Percentiles rank a stretch among this genome's conserved stretches.
Evolutionary conservation across 2,113 vertebrate species (phyloP).

Genomic region (Rhizomys pruinosus): DNA sequence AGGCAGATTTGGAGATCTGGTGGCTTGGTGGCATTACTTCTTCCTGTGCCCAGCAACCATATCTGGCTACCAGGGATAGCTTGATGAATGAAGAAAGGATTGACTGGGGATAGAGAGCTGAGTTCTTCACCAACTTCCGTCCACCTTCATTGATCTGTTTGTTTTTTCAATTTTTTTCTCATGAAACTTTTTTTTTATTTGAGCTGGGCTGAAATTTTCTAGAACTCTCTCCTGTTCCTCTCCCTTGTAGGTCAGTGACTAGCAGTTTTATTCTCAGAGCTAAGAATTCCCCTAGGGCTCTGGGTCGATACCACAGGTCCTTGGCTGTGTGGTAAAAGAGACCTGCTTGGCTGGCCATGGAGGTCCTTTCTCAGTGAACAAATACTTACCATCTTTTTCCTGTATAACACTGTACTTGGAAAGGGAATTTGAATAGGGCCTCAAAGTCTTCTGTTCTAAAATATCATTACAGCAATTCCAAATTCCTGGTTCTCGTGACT

Average conservation of each 20-base stretch:
- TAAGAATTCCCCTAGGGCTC: background rate
- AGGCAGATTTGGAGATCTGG: background rate
- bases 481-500: constrained; percentile 3
- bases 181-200: background rate
- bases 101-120: background rate
- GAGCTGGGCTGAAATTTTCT: background rate
- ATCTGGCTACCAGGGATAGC: background rate
- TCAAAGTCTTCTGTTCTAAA: constrained; percentile 40
- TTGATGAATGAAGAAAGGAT: background rate
- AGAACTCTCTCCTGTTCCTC: background rate
- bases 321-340: background rate
- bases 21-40: background rate
- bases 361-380: background rate
- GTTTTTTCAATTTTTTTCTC: constrained; percentile 28
- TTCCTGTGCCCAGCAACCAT: constrained; percentile 21
- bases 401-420: background rate
- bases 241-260: background rate
- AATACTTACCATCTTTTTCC: background rate
- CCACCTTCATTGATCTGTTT: background rate
- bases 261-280: background rate
- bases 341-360: background rate
- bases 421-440: background rate
- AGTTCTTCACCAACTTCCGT: background rate
- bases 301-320: no score
- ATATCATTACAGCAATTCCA: background rate